A percentile compares a stretch with the other conserved stretches of the same genome.
These are phyloP conservation scores for Atlantisia rogersi DNA, from an alignment of 2,113 vertebrate species.

Conservation along the genomic window DNA sequence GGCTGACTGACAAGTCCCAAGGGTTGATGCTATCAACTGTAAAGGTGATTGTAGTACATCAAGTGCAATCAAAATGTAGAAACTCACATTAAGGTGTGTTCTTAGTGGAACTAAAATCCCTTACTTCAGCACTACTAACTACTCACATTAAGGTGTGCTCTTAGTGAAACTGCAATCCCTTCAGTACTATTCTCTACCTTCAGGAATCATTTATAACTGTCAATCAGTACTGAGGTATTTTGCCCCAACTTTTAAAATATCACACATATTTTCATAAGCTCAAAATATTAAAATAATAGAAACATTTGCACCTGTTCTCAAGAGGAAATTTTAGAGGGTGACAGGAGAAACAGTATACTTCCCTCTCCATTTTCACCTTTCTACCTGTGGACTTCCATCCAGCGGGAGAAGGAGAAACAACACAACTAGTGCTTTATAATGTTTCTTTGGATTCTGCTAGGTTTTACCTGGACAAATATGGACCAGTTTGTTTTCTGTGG, in stretches of 20 bases:
- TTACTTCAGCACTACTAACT: not conserved
- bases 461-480: not conserved
- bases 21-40: not conserved
- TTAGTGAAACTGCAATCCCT: not conserved
- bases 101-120: no score
- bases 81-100: not conserved
- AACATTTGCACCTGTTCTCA: not conserved
- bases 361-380: not conserved
- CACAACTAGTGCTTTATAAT: not conserved
- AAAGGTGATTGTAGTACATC: not conserved
- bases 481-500: not conserved
- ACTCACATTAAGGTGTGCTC: not conserved
- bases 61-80: not conserved
- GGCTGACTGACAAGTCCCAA: not conserved
- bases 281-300: not conserved
- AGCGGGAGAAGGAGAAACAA: not conserved
- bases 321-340: not conserved
- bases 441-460: not conserved
- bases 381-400: not conserved
- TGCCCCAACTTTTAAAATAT: not conserved
- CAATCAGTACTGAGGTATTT: not conserved
- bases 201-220: not conserved
- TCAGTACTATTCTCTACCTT: not conserved
- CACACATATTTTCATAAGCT: not conserved
- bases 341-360: not conserved